Percentiles rank a stretch among this genome's conserved stretches.
phyloP scores from a whole-genome alignment of 2,113 vertebrate species.

The Uria aalge region DNA sequence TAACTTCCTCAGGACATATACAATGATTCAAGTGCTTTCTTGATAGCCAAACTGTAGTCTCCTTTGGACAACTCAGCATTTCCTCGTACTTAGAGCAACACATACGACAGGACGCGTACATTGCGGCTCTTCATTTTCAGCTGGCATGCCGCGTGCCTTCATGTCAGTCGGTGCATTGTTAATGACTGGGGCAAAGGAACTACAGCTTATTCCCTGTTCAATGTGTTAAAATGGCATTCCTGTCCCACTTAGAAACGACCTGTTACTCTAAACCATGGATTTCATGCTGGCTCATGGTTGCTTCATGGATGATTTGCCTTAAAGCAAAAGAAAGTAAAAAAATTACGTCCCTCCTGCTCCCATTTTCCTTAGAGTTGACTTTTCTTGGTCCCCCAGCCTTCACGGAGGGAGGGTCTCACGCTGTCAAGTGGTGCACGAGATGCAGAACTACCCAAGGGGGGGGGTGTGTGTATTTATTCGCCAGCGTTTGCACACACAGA shows the following conservation, averaged over 20 bases:
- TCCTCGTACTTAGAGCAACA: not conserved
- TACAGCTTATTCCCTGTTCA: not conserved
- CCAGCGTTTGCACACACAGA: not conserved
- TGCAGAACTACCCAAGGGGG: not conserved
- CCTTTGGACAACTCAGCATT: not conserved
- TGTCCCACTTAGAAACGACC: not conserved
- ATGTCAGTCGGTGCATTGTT: rapidly evolving
- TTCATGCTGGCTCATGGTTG: not conserved
- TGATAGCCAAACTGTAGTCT: not conserved
- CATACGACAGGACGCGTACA: rapidly evolving
- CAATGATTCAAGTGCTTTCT: not conserved
- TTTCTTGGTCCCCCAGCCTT: not conserved
- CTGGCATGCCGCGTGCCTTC: not conserved
- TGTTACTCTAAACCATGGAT: not conserved
- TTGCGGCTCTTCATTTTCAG: not conserved
- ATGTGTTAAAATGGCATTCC: not conserved
- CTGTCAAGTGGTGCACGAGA: not conserved
- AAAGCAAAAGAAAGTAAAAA: not conserved
- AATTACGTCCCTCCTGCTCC: not conserved
- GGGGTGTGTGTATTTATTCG: not conserved
- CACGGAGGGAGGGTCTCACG: not conserved
- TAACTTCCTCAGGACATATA: not conserved
- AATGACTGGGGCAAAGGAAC: not conserved
- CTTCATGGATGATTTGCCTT: not conserved
- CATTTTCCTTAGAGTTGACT: not conserved